Evolutionary conservation across 2,797 vertebrate species (phyloP), one percentile per base, ranked within the genome.

Genomic region (Betta splendens): DNA sequence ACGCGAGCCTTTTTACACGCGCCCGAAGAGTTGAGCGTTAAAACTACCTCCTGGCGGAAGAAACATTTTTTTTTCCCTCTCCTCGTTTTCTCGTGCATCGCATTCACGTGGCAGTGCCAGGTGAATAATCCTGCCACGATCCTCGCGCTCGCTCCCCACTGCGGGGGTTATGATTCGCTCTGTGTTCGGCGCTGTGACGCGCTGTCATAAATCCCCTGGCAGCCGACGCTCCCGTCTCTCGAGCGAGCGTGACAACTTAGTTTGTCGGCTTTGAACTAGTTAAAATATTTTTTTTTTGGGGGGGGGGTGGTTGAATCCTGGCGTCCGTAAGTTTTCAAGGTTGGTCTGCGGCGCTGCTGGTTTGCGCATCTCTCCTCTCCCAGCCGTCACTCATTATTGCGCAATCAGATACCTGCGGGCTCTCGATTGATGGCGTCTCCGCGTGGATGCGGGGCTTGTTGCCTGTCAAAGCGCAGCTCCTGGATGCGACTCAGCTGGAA

Each of bases 21-120:
- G 75, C 71, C 69, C 51, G 73, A 76, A 74, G 77, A 79, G 74
- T 64, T 75, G 81, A 84, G 88, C 87, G 87, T 88, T 87, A 85
- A n/a, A n/a, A 86, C 71, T 79, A 61, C 73, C 80, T 83, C 73
- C 66, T 58, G 46, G 76, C 80, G 79, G 78, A 75, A 84, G 73
- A 81, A 83, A 83, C 63, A 72, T 64, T 65, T 74, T 68, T 49
- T 62, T 65, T 60, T 52, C 43, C 47, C 44, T 15, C n/a, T 2
- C n/a, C 23, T 23, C n/a, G n/a, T n/a, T 36, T 53, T 32, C 48
- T 70, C 58, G 56, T 73, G 64, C 73, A 72, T 81, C 53, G 42
- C 32, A 53, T 85, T 85, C 84, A 85, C 82, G 70, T 87, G 74
- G 79, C 74, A 61, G 61, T 69, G 83, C 78, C 82, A 88, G 84